A percentile compares a stretch with the other conserved stretches of the same genome.
These are phyloP conservation scores for Leptopilina clavipes DNA, from an alignment of 1,140 invertebrate genomes.

Conservation along the genomic window DNA sequence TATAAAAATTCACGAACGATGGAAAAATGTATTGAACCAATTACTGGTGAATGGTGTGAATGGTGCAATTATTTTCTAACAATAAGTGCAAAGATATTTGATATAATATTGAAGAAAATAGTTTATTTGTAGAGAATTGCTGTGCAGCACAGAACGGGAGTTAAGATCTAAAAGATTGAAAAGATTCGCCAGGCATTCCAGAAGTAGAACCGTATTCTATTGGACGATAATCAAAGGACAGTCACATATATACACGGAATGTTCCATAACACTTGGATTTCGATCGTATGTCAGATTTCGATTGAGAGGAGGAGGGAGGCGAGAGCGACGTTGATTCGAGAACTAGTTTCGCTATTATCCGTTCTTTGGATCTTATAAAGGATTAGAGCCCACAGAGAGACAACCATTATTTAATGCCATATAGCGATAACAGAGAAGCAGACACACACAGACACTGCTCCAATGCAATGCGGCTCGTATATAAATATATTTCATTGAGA, in stretches of 20 bases:
- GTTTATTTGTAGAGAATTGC: background rate
- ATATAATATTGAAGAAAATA: no score
- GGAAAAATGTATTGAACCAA: no score
- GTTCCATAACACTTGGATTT: conserved; percentile 22
- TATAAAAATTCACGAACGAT: no score
- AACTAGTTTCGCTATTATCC: conserved; percentile 22
- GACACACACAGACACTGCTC: background rate
- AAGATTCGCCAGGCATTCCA: background rate
- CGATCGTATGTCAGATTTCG: conserved; percentile 22
- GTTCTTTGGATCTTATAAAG: conserved; percentile 1
- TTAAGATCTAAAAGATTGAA: conserved; percentile 3
- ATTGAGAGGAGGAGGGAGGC: no score
- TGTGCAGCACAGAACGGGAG: background rate
- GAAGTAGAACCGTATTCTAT: background rate
- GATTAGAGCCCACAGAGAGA: conserved; percentile 6
- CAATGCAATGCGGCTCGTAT: background rate
- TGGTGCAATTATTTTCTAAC: no score
- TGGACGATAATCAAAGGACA: background rate
- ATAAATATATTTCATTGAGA: conserved; percentile 22
- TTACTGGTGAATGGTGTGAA: no score
- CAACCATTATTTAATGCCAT: conserved; percentile 29
- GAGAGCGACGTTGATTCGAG: background rate
- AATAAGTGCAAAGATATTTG: no score
- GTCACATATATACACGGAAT: background rate
- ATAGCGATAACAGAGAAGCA: background rate